Conservation (phyloP, 2,797 vertebrate species). For the Sebastes iracundus region DNA sequence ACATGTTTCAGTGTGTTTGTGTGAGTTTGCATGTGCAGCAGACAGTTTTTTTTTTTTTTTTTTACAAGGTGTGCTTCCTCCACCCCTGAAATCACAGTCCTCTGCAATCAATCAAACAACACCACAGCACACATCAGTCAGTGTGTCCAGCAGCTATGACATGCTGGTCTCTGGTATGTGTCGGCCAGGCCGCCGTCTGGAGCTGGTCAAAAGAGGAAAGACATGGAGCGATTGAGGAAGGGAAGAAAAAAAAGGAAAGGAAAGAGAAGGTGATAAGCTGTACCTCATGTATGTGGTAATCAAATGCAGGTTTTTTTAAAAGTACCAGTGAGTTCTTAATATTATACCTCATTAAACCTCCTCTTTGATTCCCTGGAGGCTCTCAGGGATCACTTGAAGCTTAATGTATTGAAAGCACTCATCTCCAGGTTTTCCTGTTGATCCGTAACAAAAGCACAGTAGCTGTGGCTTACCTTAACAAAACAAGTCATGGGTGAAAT, state of each 20-base stretch:
- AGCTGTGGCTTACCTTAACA: background rate
- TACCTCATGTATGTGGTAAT: constrained; percentile 51
- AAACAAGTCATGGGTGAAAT: background rate
- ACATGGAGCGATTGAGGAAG: constrained; percentile 5
- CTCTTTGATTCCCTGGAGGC: background rate
- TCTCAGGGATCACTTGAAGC: background rate
- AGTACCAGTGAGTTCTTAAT: background rate
- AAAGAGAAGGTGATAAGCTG: constrained; percentile 23
- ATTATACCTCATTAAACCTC: background rate
- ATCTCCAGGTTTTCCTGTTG: background rate
- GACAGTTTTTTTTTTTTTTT: background rate
- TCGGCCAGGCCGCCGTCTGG: constrained; percentile 35
- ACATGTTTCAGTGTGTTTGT: constrained; percentile 13
- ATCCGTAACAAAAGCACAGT: background rate
- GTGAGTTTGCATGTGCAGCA: background rate
- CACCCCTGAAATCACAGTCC: constrained; percentile 27
- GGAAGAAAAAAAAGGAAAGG: background rate
- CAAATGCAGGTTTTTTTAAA: constrained; percentile 22
- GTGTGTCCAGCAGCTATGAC: constrained; percentile 49
- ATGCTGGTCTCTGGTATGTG: constrained; percentile 52
- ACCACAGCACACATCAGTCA: constrained; percentile 42
- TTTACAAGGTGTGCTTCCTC: constrained; percentile 59
- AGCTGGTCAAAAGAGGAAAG: constrained; percentile 42
- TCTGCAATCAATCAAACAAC: constrained; percentile 54
- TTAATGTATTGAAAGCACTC: background rate